Conservation (phyloP, 2,888 invertebrate species). For the Serripes groenlandicus region DNA sequence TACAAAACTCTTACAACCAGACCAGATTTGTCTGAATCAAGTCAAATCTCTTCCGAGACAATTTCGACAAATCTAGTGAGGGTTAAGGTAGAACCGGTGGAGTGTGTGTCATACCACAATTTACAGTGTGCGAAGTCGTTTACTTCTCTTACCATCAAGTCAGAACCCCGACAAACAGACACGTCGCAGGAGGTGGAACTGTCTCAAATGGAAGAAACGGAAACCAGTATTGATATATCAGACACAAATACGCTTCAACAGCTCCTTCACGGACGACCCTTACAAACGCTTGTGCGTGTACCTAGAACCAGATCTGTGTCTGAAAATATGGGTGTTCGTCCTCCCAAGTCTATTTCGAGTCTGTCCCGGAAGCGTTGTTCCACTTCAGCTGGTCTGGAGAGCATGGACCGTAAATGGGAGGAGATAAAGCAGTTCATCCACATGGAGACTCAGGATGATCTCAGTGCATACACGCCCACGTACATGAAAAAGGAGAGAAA, state of each 20-base stretch:
- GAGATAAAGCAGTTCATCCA: slow-evolving; percentile 80
- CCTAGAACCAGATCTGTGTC: slow-evolving; percentile 48
- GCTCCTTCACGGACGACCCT: slow-evolving; percentile 33
- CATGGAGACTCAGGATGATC: slow-evolving; percentile 30
- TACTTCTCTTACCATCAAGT: neutral
- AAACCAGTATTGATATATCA: slow-evolving; percentile 45
- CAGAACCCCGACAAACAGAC: slow-evolving; percentile 6
- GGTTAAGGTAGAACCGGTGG: slow-evolving; percentile 18
- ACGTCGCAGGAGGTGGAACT: neutral
- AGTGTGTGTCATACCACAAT: neutral
- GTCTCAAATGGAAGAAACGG: slow-evolving; percentile 5
- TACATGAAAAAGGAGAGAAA: slow-evolving; percentile 61
- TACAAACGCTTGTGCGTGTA: slow-evolving; percentile 17
- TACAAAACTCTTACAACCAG: neutral
- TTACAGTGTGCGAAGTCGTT: neutral
- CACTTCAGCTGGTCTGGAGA: slow-evolving; percentile 56
- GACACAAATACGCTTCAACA: slow-evolving; percentile 49
- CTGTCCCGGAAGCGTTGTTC: slow-evolving; percentile 48
- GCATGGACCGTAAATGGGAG: slow-evolving; percentile 81
- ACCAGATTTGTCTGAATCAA: neutral
- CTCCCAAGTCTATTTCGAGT: slow-evolving; percentile 9
- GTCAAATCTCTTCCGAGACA: slow-evolving; percentile 1
- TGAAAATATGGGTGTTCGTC: slow-evolving; percentile 34
- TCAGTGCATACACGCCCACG: slow-evolving; percentile 5
- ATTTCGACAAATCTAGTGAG: slow-evolving; percentile 9